Conservation (phyloP, 2,888 invertebrate genomes). For the Yponomeuta cagnagella region DNA sequence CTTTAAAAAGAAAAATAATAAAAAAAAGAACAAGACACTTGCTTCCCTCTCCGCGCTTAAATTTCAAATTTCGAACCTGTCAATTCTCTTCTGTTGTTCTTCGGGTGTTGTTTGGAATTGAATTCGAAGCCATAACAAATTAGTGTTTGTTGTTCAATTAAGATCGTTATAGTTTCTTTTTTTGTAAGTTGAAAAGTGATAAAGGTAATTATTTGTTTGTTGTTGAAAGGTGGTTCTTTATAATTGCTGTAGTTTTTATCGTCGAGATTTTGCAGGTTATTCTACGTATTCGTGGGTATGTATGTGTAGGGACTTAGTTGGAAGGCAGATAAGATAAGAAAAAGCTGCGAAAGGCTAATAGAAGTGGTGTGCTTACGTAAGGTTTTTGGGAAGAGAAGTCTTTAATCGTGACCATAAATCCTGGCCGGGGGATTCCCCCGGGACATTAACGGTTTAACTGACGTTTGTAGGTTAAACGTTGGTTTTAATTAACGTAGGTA, state of each 20-base stretch:
- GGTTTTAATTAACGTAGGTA: too few relatives aligned
- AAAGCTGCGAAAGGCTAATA: slow-evolving; percentile 19
- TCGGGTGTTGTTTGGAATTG: slow-evolving; percentile 41
- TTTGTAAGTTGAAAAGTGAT: slow-evolving; percentile 44
- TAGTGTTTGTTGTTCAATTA: slow-evolving; percentile 35
- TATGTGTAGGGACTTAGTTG: slow-evolving; percentile 29
- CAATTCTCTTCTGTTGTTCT: slow-evolving; percentile 34
- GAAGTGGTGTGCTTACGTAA: slow-evolving; percentile 56
- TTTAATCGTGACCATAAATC: slow-evolving; percentile 31
- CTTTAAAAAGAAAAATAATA: slow-evolving; percentile 28
- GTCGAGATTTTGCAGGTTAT: slow-evolving; percentile 23
- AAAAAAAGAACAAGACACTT: slow-evolving; percentile 19
- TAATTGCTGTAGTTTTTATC: slow-evolving; percentile 17
- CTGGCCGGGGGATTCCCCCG: not conserved
- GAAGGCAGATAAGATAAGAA: slow-evolving; percentile 41
- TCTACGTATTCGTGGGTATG: slow-evolving; percentile 54
- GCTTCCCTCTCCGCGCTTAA: slow-evolving; percentile 45
- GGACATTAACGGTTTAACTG: slow-evolving; percentile 7
- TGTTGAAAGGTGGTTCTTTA: slow-evolving; percentile 26
- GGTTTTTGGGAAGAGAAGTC: slow-evolving; percentile 39
- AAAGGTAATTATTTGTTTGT: slow-evolving; percentile 30
- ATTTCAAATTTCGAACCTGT: slow-evolving; percentile 27
- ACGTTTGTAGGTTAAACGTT: not conserved
- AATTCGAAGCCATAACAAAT: slow-evolving; percentile 50
- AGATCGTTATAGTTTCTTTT: slow-evolving; percentile 16